phyloP scores from a whole-genome alignment of 2,797 vertebrate genomes.

The Melanotaenia pygmaea region DNA sequence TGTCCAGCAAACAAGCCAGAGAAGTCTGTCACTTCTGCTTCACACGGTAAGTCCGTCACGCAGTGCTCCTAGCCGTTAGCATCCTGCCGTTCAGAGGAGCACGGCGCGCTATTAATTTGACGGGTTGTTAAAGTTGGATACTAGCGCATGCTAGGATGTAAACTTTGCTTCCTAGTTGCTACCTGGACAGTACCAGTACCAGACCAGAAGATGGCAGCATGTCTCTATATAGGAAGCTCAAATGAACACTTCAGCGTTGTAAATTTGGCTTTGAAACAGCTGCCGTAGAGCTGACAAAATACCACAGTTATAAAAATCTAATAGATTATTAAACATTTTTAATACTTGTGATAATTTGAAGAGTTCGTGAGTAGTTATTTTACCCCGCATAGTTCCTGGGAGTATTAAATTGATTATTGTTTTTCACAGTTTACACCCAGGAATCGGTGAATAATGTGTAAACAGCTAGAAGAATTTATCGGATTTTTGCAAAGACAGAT shows the following conservation, averaged over 20 bases:
- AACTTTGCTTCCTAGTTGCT: background rate
- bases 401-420: too few species aligned
- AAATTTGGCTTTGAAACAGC: background rate
- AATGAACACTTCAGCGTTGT: background rate
- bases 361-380: too few species aligned
- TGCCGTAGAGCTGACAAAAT: background rate
- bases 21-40: conserved; percentile 88
- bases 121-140: background rate
- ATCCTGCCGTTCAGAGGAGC: background rate
- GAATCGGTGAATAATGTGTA: too few species aligned
- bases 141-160: background rate
- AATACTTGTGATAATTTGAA: background rate
- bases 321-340: background rate
- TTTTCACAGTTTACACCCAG: too few species aligned
- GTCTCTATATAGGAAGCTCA: background rate
- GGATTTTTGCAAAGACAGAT: too few species aligned
- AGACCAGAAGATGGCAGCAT: conserved; percentile 51
- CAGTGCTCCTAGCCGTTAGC: fast-evolving
- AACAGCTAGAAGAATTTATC: too few species aligned
- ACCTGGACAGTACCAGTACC: background rate
- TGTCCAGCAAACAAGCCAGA: conserved; percentile 76
- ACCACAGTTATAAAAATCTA: background rate
- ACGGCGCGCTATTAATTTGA: background rate
- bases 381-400: too few species aligned
- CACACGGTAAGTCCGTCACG: conserved; percentile 80